Base-by-base conservation (phyloP, 2,888 invertebrate species). In the Drosophila algonquin region DNA sequence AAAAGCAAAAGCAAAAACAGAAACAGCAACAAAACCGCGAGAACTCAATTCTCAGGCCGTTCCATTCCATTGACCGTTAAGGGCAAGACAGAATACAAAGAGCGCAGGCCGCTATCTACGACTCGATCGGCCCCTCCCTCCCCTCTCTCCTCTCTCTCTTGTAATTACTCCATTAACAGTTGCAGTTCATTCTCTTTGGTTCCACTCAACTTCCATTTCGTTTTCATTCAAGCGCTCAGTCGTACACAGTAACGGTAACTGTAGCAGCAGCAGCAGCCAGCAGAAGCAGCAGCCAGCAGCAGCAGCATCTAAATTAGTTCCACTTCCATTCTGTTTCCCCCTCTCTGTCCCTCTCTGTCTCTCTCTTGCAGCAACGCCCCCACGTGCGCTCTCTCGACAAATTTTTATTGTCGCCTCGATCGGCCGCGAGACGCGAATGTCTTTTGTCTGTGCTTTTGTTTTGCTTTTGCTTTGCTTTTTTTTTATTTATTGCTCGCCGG, bases 401-500 rank as follows among this genome's bases (percentile, higher is more conserved):
- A 67, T 61, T 81, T 64, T 62, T 80, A 63, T 81, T 63, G 54
- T 55, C 63, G 59, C 64, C 67, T 62, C 64, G 62, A 69, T 59
- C 27, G 14, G 51, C 16, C 62, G 21, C 0, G 21, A 21, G 51
- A 14, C 62, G 21, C 0, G 21, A 21, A 60, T 77, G 70, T 80
- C 82, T 21, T 21, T 21, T 21, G 21, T 21, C 21, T 21, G 21
- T 51, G 80, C 57, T 45, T 76, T 78, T 82, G 69, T 85, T 79
- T 72, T 68, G 76, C 46, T 68, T 74, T 65, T 21, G n/a, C n/a
- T n/a, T n/a, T n/a, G n/a, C n/a, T n/a, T n/a, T n/a, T 21, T 21
- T 21, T 58, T 68, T 61, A 75, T 86, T 84, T 86, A 77, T 58
- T 70, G 80, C 83, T n/a, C 68, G 70, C 83, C 83, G 89, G 88